Evolutionary conservation across 2,888 invertebrate species (phyloP).

Genomic region (Aspidapion aeneum): DNA sequence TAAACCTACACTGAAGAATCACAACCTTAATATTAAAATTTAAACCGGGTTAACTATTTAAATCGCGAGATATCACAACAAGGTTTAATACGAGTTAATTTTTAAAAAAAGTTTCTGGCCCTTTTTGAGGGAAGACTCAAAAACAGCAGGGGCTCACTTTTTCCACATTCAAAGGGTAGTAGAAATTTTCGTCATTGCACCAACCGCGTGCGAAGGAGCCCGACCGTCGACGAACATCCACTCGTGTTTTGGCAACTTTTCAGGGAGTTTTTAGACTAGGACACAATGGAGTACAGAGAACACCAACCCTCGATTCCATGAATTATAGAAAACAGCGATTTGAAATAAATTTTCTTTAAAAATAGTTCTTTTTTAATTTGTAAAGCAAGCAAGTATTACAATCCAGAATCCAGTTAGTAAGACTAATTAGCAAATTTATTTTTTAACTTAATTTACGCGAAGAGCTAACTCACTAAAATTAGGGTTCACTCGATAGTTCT

Average conservation of each 20-base stretch:
- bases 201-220: slow-evolving; percentile 7
- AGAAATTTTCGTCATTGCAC: slow-evolving; percentile 40
- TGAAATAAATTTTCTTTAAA: no score
- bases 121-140: background rate
- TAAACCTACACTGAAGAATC: background rate
- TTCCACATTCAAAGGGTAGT: background rate
- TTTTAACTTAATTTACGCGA: no score
- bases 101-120: background rate
- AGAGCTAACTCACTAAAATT: no score
- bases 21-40: background rate
- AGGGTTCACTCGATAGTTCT: no score
- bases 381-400: no score
- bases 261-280: background rate
- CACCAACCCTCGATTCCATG: no score
- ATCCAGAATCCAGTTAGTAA: no score
- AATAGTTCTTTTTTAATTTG: no score
- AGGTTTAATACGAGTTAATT: background rate
- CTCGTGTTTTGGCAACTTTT: background rate
- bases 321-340: no score
- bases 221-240: background rate
- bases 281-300: no score
- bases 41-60: background rate
- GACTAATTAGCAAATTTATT: no score
- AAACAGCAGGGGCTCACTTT: background rate
- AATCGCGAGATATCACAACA: background rate